Percentiles rank a stretch among this genome's conserved stretches.
phyloP scores from a whole-genome alignment of 1,140 invertebrate genomes.

The Ylistrum balloti region DNA sequence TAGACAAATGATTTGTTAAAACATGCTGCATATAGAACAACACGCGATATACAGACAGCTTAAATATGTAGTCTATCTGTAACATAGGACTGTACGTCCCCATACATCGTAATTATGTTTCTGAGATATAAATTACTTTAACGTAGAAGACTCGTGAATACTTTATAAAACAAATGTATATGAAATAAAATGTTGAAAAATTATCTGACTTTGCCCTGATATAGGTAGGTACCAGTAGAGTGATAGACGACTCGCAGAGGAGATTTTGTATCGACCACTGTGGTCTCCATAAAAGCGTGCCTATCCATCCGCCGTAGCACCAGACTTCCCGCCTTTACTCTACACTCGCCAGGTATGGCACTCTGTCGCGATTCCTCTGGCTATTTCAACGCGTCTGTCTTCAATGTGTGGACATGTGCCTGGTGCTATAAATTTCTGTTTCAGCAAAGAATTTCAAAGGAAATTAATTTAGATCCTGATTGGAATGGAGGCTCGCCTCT shows the following conservation, averaged over 20 bases:
- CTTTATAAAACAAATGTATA: no score
- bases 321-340: neutral
- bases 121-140: no score
- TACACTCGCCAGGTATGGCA: neutral
- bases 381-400: slow-evolving; percentile 43
- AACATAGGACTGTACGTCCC: no score
- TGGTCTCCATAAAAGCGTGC: neutral
- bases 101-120: no score
- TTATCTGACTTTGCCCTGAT: neutral
- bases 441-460: neutral
- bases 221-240: no score
- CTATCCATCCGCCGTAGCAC: neutral
- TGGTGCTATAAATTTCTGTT: slow-evolving; percentile 43
- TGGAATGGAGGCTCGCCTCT: slow-evolving; percentile 40
- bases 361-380: slow-evolving; percentile 44
- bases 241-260: neutral
- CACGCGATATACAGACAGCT: no score
- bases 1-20: no score
- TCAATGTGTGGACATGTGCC: slow-evolving; percentile 47
- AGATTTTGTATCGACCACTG: neutral
- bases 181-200: no score
- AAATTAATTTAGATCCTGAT: neutral
- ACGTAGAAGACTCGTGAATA: no score
- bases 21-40: no score
- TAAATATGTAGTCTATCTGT: no score